Percentiles rank a stretch among this genome's conserved stretches.
Evolutionary conservation across 2,797 vertebrate species (phyloP).

Genomic region (Telmatherina bonti): DNA sequence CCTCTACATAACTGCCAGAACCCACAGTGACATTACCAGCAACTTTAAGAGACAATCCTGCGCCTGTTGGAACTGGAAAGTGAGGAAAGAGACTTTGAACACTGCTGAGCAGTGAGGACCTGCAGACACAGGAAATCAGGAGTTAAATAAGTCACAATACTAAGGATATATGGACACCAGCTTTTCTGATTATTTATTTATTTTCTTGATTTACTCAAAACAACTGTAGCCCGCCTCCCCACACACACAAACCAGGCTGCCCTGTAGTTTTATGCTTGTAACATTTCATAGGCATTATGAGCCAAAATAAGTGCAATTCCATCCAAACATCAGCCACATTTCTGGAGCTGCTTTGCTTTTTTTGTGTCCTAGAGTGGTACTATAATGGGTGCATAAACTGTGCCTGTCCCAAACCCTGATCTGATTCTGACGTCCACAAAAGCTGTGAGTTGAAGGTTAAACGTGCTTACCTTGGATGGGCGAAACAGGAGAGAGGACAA

Average conservation of each 20-base stretch:
- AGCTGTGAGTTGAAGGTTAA: constrained; percentile 83
- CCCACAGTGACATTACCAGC: constrained; percentile 63
- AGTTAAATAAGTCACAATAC: constrained; percentile 42
- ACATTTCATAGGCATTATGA: constrained; percentile 74
- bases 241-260: constrained; percentile 23
- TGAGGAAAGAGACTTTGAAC: constrained; percentile 63
- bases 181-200: constrained; percentile 80
- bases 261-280: constrained; percentile 60
- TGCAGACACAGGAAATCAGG: constrained; percentile 49
- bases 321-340: constrained; percentile 74
- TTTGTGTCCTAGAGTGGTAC: constrained; percentile 87
- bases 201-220: constrained; percentile 52
- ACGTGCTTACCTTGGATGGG: constrained; percentile 60
- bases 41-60: constrained; percentile 60
- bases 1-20: constrained; percentile 59
- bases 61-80: constrained; percentile 55
- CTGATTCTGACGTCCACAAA: constrained; percentile 83
- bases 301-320: constrained; percentile 82
- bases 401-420: constrained; percentile 72
- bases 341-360: constrained; percentile 83
- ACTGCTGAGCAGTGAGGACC: constrained; percentile 78
- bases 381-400: constrained; percentile 85
- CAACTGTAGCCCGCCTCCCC: constrained; percentile 21
- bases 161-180: constrained; percentile 61
- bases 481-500: constrained; percentile 65